Evolutionary conservation across 2,797 vertebrate species (phyloP).

Genomic region (Pygocentrus nattereri): DNA sequence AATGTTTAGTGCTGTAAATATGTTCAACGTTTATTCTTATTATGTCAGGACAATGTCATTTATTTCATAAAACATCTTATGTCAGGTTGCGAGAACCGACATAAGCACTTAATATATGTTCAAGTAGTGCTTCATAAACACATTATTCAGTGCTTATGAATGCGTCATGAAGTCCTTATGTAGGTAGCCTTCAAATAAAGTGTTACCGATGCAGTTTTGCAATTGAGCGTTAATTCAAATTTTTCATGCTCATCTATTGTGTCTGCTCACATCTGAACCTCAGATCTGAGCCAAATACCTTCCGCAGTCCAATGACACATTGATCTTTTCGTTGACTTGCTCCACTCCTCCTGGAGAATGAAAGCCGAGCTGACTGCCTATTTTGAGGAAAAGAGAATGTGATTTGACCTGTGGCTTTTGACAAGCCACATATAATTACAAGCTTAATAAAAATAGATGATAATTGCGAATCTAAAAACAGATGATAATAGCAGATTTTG

Average conservation of each 20-base stretch:
- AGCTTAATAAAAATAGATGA: slow-evolving; percentile 1
- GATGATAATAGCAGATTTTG: background rate
- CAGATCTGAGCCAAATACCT: background rate
- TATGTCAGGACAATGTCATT: too few species aligned
- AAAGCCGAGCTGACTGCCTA: background rate
- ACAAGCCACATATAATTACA: background rate
- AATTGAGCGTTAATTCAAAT: background rate
- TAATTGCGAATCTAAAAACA: background rate
- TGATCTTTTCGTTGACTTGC: background rate
- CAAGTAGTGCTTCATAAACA: too few species aligned
- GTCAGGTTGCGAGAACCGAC: too few species aligned
- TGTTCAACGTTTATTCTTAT: too few species aligned
- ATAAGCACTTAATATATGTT: too few species aligned
- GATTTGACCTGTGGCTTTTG: slow-evolving; percentile 4
- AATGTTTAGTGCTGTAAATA: too few species aligned
- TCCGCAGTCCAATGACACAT: background rate
- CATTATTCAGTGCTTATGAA: too few species aligned
- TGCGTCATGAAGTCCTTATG: too few species aligned
- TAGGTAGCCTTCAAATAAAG: too few species aligned
- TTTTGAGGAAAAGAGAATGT: background rate
- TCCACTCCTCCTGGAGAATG: background rate
- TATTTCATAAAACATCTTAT: too few species aligned
- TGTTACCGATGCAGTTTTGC: too few species aligned
- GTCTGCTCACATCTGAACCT: background rate
- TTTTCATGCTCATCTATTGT: background rate